These are phyloP conservation scores for Spisula solida DNA, from an alignment of 2,888 invertebrate genomes.

Conservation along the genomic window DNA sequence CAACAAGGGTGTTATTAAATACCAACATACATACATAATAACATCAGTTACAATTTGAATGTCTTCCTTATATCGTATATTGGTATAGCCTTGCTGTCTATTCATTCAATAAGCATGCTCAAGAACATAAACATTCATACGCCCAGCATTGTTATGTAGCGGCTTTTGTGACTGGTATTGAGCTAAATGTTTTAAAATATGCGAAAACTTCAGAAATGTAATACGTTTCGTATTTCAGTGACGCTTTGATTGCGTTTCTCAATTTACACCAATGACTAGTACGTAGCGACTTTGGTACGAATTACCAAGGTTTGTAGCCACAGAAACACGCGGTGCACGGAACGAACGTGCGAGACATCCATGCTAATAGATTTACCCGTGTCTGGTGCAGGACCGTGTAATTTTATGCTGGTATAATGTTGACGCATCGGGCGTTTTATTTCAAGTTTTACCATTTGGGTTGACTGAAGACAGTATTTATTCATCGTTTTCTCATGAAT, in stretches of 20 bases:
- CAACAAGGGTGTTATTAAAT: background rate
- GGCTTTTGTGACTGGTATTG: background rate
- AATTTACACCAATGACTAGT: background rate
- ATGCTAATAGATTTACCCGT: background rate
- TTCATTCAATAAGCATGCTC: background rate
- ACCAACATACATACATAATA: conserved; percentile 5
- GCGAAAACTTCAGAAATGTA: background rate
- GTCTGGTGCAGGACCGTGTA: background rate
- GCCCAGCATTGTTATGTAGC: conserved; percentile 2
- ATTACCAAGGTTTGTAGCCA: background rate
- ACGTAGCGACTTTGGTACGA: background rate
- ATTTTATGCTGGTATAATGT: background rate
- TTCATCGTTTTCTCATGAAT: background rate
- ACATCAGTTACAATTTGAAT: conserved; percentile 9
- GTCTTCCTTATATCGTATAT: background rate
- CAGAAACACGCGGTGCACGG: background rate
- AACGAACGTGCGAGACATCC: background rate
- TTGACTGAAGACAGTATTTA: background rate
- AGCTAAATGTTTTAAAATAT: background rate
- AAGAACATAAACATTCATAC: background rate
- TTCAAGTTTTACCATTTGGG: background rate
- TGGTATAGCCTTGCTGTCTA: conserved; percentile 15
- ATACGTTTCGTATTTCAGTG: background rate
- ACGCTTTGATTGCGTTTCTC: background rate
- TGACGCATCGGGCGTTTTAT: background rate